A percentile compares a stretch with the other conserved stretches of the same genome.
These are phyloP conservation scores for Achatina immaculata DNA, from an alignment of 1,140 invertebrate genomes.

Conservation along the genomic window DNA sequence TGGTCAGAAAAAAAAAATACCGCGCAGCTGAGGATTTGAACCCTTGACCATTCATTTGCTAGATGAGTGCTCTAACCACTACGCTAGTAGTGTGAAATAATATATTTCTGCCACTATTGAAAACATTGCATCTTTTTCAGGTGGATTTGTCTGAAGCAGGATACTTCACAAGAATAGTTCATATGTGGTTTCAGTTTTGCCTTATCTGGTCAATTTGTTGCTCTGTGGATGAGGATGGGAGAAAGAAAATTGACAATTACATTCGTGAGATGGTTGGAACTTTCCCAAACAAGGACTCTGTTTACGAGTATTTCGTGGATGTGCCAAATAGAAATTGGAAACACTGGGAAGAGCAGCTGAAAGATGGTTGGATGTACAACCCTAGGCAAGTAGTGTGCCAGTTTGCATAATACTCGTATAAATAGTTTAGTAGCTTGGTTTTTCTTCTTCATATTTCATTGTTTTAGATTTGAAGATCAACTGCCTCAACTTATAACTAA, in stretches of 20 bases:
- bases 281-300: slow-evolving; percentile 85
- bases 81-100: too few species aligned
- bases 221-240: slow-evolving; percentile 83
- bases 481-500: too few species aligned
- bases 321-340: slow-evolving; percentile 77
- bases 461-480: too few species aligned
- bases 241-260: slow-evolving; percentile 83
- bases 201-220: slow-evolving; percentile 87
- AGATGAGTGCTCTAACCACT: too few species aligned
- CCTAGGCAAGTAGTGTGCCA: slow-evolving; percentile 73
- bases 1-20: too few species aligned
- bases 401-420: too few species aligned
- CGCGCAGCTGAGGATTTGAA: too few species aligned
- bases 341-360: slow-evolving; percentile 84
- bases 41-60: too few species aligned
- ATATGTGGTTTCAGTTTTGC: slow-evolving; percentile 83
- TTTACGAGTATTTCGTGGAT: slow-evolving; percentile 90
- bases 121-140: too few species aligned
- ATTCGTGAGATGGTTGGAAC: slow-evolving; percentile 85
- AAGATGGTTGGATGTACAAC: slow-evolving; percentile 80
- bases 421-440: too few species aligned
- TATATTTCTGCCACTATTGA: too few species aligned
- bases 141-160: slow-evolving; percentile 64
- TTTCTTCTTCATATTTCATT: too few species aligned
- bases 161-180: slow-evolving; percentile 75